Evolutionary conservation across 2,888 invertebrate genomes (phyloP).

Genomic region (Apamea monoglypha): DNA sequence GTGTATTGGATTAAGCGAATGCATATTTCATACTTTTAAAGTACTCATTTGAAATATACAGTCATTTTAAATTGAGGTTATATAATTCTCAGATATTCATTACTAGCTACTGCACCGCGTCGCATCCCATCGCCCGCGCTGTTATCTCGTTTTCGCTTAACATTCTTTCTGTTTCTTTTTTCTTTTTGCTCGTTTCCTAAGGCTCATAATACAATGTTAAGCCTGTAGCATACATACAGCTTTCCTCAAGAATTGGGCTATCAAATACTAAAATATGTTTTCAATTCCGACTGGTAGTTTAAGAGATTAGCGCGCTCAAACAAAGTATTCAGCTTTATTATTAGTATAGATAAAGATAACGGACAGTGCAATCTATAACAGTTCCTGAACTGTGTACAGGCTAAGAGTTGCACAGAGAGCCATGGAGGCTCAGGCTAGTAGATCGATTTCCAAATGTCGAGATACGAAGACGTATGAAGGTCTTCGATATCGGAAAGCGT

Average conservation of each 20-base stretch:
- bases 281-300: neutral
- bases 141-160: neutral
- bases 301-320: no score
- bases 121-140: neutral
- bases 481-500: no score
- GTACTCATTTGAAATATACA: constrained; percentile 13
- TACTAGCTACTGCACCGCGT: neutral
- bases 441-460: no score
- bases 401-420: no score
- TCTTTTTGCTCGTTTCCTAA: neutral
- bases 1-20: constrained; percentile 16
- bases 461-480: no score
- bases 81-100: neutral
- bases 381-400: no score
- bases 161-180: neutral
- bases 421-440: no score
- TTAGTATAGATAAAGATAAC: no score
- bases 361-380: no score
- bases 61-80: neutral
- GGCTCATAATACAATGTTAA: neutral
- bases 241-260: neutral
- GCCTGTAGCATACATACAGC: neutral
- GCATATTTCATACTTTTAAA: constrained; percentile 29
- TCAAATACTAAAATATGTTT: neutral
- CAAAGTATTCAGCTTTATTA: no score